phyloP scores from a whole-genome alignment of 2,113 vertebrate species.

The Haemorhous mexicanus region DNA sequence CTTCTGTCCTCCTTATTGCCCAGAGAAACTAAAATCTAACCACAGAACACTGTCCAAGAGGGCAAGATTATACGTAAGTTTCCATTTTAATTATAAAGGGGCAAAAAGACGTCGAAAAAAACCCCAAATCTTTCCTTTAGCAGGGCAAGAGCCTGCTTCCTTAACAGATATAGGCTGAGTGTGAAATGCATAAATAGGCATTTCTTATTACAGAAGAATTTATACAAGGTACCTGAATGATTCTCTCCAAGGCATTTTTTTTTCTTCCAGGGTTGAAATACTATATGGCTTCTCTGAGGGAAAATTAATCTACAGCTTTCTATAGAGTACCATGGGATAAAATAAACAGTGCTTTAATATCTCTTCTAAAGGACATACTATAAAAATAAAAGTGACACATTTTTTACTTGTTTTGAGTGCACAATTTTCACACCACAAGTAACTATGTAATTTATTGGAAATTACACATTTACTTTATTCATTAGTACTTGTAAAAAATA shows the following conservation, averaged over 20 bases:
- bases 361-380: conserved; percentile 11
- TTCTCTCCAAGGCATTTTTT: conserved; percentile 37
- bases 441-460: conserved; percentile 60
- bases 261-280: conserved; percentile 18
- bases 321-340: neutral
- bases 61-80: neutral
- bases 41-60: neutral
- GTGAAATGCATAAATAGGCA: neutral
- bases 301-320: conserved; percentile 26
- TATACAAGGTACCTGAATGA: neutral
- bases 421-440: conserved; percentile 21
- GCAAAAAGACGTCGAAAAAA: neutral
- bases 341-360: conserved; percentile 56
- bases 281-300: conserved; percentile 6
- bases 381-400: conserved; percentile 38
- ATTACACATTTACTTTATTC: conserved; percentile 54
- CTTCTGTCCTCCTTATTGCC: neutral
- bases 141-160: neutral
- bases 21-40: neutral
- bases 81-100: neutral
- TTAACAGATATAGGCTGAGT: neutral
- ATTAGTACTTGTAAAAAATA: conserved; percentile 53
- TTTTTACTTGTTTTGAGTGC: conserved; percentile 47
- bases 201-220: conserved; percentile 32
- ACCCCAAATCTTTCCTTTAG: neutral